A percentile compares a stretch with the other conserved stretches of the same genome.
Evolutionary conservation across 2,888 invertebrate genomes (phyloP).

Genomic region (Cataglyphis albicans): DNA sequence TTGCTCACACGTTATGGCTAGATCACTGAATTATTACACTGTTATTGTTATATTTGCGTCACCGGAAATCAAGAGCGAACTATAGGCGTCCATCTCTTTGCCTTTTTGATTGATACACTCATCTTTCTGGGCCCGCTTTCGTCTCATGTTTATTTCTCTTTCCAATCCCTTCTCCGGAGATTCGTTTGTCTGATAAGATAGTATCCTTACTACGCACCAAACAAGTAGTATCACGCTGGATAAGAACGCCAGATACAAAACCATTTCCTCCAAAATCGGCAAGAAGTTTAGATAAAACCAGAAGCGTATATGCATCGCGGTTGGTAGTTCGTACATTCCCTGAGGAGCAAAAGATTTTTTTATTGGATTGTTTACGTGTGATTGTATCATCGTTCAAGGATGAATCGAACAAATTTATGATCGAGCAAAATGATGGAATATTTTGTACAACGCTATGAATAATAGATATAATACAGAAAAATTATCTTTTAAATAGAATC

Average conservation of each 20-base stretch:
- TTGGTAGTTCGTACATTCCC: slow-evolving; percentile 91
- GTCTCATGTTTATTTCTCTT: slow-evolving; percentile 72
- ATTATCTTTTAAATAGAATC: background rate
- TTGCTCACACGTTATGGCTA: background rate
- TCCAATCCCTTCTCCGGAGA: slow-evolving; percentile 77
- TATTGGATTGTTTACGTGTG: background rate
- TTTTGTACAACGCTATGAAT: background rate
- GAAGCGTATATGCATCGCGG: slow-evolving; percentile 89
- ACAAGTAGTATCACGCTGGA: slow-evolving; percentile 87
- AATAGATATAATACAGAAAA: background rate
- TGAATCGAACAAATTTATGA: background rate
- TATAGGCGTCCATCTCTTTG: slow-evolving; percentile 86
- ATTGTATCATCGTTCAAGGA: background rate
- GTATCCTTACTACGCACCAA: slow-evolving; percentile 85
- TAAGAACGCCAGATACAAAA: slow-evolving; percentile 88
- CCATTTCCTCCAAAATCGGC: slow-evolving; percentile 88
- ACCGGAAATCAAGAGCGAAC: slow-evolving; percentile 80
- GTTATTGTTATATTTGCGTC: background rate
- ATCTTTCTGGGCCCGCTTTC: slow-evolving; percentile 71
- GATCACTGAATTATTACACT: slow-evolving; percentile 11
- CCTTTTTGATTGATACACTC: slow-evolving; percentile 72
- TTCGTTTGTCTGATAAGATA: slow-evolving; percentile 76
- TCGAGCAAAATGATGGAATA: background rate
- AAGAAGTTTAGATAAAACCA: slow-evolving; percentile 91
- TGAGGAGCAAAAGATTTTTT: slow-evolving; percentile 81